Conservation (phyloP, 2,888 invertebrate genomes). For the Dinocampus coccinellae region DNA sequence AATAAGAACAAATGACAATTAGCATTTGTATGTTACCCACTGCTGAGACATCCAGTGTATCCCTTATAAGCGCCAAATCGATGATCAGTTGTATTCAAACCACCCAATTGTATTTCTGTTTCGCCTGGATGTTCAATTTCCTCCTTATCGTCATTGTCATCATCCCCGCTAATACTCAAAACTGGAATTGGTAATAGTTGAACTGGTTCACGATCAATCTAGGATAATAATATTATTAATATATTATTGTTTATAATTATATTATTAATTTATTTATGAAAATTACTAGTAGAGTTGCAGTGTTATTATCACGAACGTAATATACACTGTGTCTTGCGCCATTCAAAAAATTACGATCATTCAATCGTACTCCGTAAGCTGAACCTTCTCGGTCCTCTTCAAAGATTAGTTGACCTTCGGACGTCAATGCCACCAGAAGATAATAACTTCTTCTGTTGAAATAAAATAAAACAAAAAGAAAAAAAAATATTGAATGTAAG, state of each 20-base stretch:
- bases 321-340: constrained; percentile 84
- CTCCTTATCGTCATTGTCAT: constrained; percentile 51
- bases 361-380: constrained; percentile 81
- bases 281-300: constrained; percentile 74
- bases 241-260: background rate
- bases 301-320: constrained; percentile 77
- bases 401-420: constrained; percentile 86
- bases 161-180: constrained; percentile 76
- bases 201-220: constrained; percentile 84
- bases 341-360: constrained; percentile 85
- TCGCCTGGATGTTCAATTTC: constrained; percentile 70
- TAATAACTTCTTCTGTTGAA: constrained; percentile 82
- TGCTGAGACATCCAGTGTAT: constrained; percentile 91
- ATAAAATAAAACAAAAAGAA: too few species aligned
- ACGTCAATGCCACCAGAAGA: constrained; percentile 83
- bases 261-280: constrained; percentile 1
- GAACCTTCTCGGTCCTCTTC: constrained; percentile 87
- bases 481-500: too few species aligned
- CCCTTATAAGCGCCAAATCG: constrained; percentile 86
- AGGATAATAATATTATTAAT: constrained; percentile 32
- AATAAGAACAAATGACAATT: too few species aligned
- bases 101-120: constrained; percentile 89
- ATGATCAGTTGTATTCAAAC: constrained; percentile 86
- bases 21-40: constrained; percentile 72
- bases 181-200: constrained; percentile 78